Evolutionary conservation across 2,797 vertebrate species (phyloP), one percentile per base, ranked within the genome.

Genomic region (Lepus oiostolus): DNA sequence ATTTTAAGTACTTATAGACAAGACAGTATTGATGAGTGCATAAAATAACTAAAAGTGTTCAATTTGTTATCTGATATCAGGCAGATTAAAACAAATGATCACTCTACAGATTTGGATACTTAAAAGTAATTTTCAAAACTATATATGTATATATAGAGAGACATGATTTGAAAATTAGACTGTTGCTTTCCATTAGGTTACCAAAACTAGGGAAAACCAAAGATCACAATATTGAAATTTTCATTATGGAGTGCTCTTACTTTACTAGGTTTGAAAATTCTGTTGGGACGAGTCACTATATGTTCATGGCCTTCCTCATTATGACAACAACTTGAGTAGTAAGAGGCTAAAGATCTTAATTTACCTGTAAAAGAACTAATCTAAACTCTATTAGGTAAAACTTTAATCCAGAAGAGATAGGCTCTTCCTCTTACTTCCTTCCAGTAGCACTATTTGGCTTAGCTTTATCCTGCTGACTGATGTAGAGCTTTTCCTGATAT

Each of bases 1-100:
- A 95, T 85, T 72, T 54, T 22, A 94, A 83, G 60, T 63, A 63
- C 65, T 91, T 95, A 80, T 68, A 47, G 92, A 68, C 21, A 94
- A 95, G 79, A 82, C n/a, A 52, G 7, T 86, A 14, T 83, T 22
- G 32, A 21, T 84, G 35, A 71, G 26, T 63, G 62, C 19, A 76
- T 62, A 93, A 92, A 92, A 83, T 42, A 85, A 11, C n/a, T 80
- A 8, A 87, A 94, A 65, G 38, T 50, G 7, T 85, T 95, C 28
- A 16, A 26, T 35, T 80, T 81, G 3, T 90, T 83, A 79, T 67
- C 30, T 28, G 22, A 2, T 92, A 52, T 85, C 22, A 86, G 28
- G n/a, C 14, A 70, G 62, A 89, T 3, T 85, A 60, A 96, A 90
- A 86, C 17, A 54, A 94, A 85, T 17, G 13, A 85, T 52, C 19